These are phyloP conservation scores for Etheostoma perlongum DNA, from an alignment of 2,797 vertebrate genomes.

Conservation along the genomic window DNA sequence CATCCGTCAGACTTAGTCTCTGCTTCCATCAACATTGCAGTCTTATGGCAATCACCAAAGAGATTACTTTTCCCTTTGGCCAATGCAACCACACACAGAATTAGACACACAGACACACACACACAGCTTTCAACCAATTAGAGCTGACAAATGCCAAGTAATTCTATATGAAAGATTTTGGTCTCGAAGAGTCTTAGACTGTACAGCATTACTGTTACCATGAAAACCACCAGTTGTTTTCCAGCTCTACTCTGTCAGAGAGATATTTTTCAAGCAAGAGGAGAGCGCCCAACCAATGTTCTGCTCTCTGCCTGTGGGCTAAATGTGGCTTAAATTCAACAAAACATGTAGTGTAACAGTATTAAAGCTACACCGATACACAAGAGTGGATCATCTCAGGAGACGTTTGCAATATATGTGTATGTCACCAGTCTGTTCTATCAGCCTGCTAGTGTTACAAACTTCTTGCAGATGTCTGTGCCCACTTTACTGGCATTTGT, in stretches of 20 bases:
- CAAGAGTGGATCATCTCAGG: conserved; percentile 6
- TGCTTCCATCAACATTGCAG: conserved; percentile 51
- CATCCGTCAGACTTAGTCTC: conserved; percentile 36
- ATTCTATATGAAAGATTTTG: conserved; percentile 68
- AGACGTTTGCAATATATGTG: conserved; percentile 1
- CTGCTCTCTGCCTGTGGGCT: conserved; percentile 32
- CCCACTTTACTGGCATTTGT: background rate
- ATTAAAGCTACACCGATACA: conserved; percentile 2
- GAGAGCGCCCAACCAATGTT: conserved; percentile 22
- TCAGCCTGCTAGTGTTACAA: background rate
- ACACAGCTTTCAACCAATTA: conserved; percentile 56
- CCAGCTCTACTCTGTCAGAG: conserved; percentile 53
- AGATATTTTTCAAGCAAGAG: conserved; percentile 50
- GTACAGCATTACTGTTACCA: conserved; percentile 53
- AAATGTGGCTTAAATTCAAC: conserved; percentile 39
- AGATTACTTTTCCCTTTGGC: conserved; percentile 55
- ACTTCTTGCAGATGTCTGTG: conserved; percentile 4
- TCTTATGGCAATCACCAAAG: conserved; percentile 30
- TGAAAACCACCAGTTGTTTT: conserved; percentile 68
- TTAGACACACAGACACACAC: conserved; percentile 29
- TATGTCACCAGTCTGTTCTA: background rate
- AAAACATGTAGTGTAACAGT: conserved; percentile 28
- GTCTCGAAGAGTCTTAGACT: conserved; percentile 55
- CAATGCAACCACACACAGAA: conserved; percentile 26
- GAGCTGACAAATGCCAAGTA: conserved; percentile 68